phyloP scores from a whole-genome alignment of 2,797 vertebrate species.

The Poeciliopsis infans region DNA sequence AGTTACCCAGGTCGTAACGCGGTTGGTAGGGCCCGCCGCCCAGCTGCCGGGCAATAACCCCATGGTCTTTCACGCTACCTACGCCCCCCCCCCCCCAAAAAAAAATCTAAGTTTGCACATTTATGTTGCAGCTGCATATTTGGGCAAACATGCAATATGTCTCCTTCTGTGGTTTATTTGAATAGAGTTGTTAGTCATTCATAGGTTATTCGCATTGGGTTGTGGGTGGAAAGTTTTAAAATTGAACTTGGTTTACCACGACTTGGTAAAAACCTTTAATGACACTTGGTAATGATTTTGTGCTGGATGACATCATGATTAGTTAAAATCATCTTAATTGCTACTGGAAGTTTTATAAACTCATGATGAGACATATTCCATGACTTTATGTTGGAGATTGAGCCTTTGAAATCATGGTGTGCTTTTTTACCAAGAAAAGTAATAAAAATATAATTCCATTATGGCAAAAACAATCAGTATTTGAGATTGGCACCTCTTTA shows the following conservation, averaged over 20 bases:
- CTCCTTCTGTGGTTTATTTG: constrained; percentile 3
- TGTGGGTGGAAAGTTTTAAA: constrained; percentile 14
- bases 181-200: constrained; percentile 9
- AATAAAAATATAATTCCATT: neutral
- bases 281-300: constrained; percentile 7
- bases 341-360: neutral
- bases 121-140: neutral
- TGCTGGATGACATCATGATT: neutral
- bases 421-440: neutral
- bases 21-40: too few species aligned
- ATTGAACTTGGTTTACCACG: neutral
- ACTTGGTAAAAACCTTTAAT: constrained; percentile 6
- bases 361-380: neutral
- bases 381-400: neutral
- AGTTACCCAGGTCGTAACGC: too few species aligned
- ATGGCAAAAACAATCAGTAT: neutral
- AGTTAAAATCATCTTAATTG: neutral
- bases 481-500: neutral
- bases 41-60: too few species aligned
- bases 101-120: neutral
- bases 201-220: neutral
- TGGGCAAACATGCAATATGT: neutral
- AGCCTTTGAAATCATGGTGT: neutral
- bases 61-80: too few species aligned
- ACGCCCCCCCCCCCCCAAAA: neutral